These are phyloP conservation scores for Adela reaumurella DNA, from an alignment of 2,888 invertebrate genomes.

Conservation along the genomic window DNA sequence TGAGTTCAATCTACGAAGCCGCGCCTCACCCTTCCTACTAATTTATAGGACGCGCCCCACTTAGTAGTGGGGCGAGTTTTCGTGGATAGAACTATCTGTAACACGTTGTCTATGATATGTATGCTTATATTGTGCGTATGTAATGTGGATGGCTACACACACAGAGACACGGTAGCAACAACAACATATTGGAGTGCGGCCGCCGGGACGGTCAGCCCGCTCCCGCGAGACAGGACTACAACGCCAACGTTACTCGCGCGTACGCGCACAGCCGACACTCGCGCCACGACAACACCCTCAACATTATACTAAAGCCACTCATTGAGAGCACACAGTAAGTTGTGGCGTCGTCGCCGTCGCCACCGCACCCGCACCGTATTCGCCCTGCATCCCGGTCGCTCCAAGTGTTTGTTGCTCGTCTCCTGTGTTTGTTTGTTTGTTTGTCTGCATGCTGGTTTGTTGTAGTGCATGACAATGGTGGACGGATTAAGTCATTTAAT, in stretches of 20 bases:
- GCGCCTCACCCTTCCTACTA: too few relatives aligned
- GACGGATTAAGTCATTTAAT: not conserved
- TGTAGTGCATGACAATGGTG: slow-evolving; percentile 9
- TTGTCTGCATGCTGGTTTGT: slow-evolving; percentile 11
- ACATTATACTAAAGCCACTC: slow-evolving; percentile 55
- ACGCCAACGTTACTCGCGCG: slow-evolving; percentile 36
- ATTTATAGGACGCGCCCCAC: too few relatives aligned
- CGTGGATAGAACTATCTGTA: too few relatives aligned
- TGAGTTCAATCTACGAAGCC: too few relatives aligned
- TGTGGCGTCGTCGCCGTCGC: slow-evolving; percentile 24
- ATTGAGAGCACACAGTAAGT: slow-evolving; percentile 59
- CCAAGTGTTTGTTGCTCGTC: slow-evolving; percentile 28
- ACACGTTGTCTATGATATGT: too few relatives aligned
- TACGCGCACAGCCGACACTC: slow-evolving; percentile 9
- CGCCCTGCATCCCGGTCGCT: not conserved
- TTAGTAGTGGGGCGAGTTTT: too few relatives aligned
- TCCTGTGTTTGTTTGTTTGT: slow-evolving; percentile 26
- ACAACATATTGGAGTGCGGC: slow-evolving; percentile 42
- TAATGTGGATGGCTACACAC: slow-evolving; percentile 18
- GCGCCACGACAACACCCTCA: slow-evolving; percentile 52
- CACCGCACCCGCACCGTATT: too few relatives aligned
- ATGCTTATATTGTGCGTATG: not conserved
- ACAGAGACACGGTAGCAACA: slow-evolving; percentile 60
- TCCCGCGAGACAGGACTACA: slow-evolving; percentile 29
- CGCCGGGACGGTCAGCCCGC: not conserved